phyloP scores from a whole-genome alignment of 92 coral and sea anemone species.

The Umimayanthus chanpuru region DNA sequence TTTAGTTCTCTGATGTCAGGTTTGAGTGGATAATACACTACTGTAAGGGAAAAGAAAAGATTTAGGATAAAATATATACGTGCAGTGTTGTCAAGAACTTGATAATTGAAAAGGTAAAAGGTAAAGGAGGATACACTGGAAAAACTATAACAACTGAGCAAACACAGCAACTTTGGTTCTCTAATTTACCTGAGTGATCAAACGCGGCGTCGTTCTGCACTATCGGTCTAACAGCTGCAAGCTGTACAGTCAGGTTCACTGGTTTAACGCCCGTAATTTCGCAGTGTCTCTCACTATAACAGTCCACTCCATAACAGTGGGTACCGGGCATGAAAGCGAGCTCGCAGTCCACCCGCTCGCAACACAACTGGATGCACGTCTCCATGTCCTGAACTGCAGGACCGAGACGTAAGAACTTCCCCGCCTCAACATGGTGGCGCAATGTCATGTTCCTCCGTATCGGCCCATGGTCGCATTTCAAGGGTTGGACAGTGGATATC shows the following conservation, averaged over 20 bases:
- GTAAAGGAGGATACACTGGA: too few species aligned
- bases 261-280: conserved; percentile 83
- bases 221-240: conserved; percentile 83
- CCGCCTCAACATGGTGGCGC: conserved; percentile 84
- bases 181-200: conserved; percentile 37
- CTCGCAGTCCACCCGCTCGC: conserved; percentile 90
- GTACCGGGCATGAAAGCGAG: conserved; percentile 94
- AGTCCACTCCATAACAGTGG: conserved; percentile 94
- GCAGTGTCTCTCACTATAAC: conserved; percentile 87
- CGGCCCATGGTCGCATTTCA: conserved; percentile 81
- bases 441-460: conserved; percentile 74
- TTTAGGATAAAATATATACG: too few species aligned
- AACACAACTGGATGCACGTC: conserved; percentile 90
- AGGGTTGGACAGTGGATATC: conserved; percentile 65
- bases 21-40: conserved; percentile 8
- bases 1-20: background rate
- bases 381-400: conserved; percentile 70
- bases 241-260: conserved; percentile 68
- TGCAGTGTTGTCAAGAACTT: background rate
- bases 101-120: too few species aligned
- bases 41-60: background rate
- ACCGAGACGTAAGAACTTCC: conserved; percentile 85
- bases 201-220: conserved; percentile 47
- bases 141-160: too few species aligned
- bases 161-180: background rate